Evolutionary conservation across 2,113 vertebrate species (phyloP), one percentile per base, ranked within the genome.

Genomic region (Brienomyrus longianalis): DNA sequence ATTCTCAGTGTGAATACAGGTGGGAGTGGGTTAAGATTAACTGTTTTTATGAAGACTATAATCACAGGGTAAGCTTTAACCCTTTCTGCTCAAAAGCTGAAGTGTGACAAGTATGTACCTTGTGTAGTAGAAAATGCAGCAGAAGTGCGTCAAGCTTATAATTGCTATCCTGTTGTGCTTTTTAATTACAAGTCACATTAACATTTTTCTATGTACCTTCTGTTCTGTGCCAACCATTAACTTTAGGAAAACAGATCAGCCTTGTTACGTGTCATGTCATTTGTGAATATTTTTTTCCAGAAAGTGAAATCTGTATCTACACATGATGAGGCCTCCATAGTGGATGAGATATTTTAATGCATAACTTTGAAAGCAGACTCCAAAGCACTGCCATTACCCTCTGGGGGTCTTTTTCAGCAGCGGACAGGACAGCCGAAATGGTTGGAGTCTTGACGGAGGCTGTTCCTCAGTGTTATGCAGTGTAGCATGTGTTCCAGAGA

Each of bases 31-130:
- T 62, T 47, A 85, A 47, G 83, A 86, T 87, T 27, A 89, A 83
- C 74, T 88, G 85, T 48, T 88, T 88, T 88, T 62, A 90, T 91
- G 90, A 91, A 89, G 89, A 88, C 88, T 89, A 83, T 95, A 95
- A 96, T 95, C 93, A 95, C 92, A 95, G 94, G 91, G 86, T 91
- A 94, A 86, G 47, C 66, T 91, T 91, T 70, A 93, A 92, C 88
- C 83, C 59, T 77, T 88, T 91, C 77, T 87, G 88, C 93, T 92
- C 84, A 47, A 89, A 56, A 92, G 92, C 87, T 35, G 92, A 92
- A 93, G 89, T 94, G 94, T 92, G 93, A 93, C 50, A 31, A 85
- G 91, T 50, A 89, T 74, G 88, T 90, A 90, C 92, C 94, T 93
- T 93, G 90, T 96, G 95, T 89, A 31, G 39, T 43, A 80, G 35